Percentiles rank a stretch among this genome's conserved stretches.
Conservation (phyloP, 2,113 vertebrate species). For the Spea bombifrons region DNA sequence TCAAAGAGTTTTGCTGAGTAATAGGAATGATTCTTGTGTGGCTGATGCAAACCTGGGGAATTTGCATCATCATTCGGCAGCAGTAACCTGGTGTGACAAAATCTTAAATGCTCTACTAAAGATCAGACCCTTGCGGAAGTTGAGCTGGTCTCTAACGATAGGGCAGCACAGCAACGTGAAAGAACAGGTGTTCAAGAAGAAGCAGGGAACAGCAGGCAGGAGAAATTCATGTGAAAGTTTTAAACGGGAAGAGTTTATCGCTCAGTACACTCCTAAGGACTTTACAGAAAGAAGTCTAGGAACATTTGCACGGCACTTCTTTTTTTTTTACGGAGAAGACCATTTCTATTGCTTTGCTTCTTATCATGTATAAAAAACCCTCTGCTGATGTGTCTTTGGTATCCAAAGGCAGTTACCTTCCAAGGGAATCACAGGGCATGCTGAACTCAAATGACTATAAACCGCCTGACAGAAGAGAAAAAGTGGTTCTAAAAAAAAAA, state of each 20-base stretch:
- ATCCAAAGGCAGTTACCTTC: conserved; percentile 59
- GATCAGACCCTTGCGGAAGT: conserved; percentile 64
- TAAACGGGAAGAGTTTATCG: conserved; percentile 50
- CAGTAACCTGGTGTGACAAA: conserved; percentile 72
- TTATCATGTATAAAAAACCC: conserved; percentile 71
- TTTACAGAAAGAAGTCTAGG: conserved; percentile 36
- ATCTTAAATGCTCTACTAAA: conserved; percentile 64
- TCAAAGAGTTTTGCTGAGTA: conserved; percentile 64
- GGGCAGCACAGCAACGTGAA: conserved; percentile 53
- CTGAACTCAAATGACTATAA: conserved; percentile 47
- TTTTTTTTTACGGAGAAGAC: neutral
- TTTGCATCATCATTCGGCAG: conserved; percentile 76
- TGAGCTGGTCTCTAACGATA: conserved; percentile 63
- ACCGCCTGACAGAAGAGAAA: conserved; percentile 52
- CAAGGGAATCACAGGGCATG: conserved; percentile 52
- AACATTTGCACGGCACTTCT: conserved; percentile 25
- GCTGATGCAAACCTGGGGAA: conserved; percentile 83
- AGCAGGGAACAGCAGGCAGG: conserved; percentile 1
- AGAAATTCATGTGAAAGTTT: conserved; percentile 40
- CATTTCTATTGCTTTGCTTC: neutral
- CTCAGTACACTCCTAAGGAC: conserved; percentile 33
- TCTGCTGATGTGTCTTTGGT: conserved; percentile 51
- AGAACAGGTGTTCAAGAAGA: conserved; percentile 62
- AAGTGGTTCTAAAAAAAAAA: conserved; percentile 85
- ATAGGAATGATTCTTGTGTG: conserved; percentile 64